Conservation (phyloP, 2,888 invertebrate species). For the Aleiodes testaceus region DNA sequence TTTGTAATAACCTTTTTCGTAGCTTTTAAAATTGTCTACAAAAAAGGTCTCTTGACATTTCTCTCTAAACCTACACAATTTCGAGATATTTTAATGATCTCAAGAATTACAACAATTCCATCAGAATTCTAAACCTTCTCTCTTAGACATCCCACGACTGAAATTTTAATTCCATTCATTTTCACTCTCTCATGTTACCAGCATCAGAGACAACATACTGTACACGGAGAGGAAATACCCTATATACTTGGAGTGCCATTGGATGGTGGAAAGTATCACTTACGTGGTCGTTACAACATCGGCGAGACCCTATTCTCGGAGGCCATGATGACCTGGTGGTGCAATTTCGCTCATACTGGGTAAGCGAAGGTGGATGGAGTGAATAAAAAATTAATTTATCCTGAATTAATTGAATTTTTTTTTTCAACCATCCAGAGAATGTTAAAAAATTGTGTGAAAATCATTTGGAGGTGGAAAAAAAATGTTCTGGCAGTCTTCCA, state of each 20-base stretch:
- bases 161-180: slow-evolving; percentile 31
- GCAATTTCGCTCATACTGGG: slow-evolving; percentile 93
- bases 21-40: no score
- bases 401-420: no score
- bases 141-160: no score
- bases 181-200: slow-evolving; percentile 37
- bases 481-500: slow-evolving; percentile 31
- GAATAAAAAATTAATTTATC: neutral
- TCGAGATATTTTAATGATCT: no score
- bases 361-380: slow-evolving; percentile 72
- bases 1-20: no score
- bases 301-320: slow-evolving; percentile 88
- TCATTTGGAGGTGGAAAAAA: neutral
- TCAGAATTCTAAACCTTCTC: no score
- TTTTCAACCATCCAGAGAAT: neutral
- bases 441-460: slow-evolving; percentile 3
- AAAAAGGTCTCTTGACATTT: no score
- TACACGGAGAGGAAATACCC: slow-evolving; percentile 90
- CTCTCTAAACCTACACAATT: no score
- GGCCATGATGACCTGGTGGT: slow-evolving; percentile 91
- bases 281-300: slow-evolving; percentile 82
- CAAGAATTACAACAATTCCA: no score
- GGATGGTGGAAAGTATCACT: slow-evolving; percentile 80
- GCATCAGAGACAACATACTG: slow-evolving; percentile 71
- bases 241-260: slow-evolving; percentile 91